Conservation (phyloP, 2,113 vertebrate species). For the Xiphophorus couchianus region DNA sequence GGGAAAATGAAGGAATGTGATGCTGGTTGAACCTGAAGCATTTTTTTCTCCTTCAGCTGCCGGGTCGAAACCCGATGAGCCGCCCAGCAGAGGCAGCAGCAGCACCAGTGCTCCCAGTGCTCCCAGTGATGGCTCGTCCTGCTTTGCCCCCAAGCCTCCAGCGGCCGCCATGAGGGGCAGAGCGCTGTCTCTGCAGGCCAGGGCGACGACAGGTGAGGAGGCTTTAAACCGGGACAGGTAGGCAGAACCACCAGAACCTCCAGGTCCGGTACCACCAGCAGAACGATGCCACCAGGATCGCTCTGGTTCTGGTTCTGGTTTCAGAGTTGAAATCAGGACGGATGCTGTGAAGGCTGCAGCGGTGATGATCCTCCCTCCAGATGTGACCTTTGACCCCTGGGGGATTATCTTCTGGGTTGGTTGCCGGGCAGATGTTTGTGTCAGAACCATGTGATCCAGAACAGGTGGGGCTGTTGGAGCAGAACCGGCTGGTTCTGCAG, state of each 20-base stretch:
- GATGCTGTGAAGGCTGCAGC: background rate
- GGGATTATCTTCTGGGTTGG: background rate
- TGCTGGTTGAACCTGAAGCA: background rate
- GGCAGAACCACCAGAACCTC: too few relatives aligned
- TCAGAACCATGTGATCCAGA: background rate
- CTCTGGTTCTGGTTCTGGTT: too few relatives aligned
- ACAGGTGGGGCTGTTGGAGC: too few relatives aligned
- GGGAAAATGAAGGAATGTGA: too few relatives aligned
- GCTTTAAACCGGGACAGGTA: too few relatives aligned
- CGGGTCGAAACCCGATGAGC: conserved; percentile 39
- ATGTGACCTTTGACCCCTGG: background rate
- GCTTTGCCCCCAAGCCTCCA: conserved; percentile 23
- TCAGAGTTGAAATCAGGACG: too few relatives aligned
- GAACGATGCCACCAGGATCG: too few relatives aligned
- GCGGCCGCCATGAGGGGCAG: conserved; percentile 38
- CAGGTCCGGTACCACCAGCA: too few relatives aligned
- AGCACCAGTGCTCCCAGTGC: conserved; percentile 7
- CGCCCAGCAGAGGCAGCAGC: conserved; percentile 26
- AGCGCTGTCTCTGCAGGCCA: conserved; percentile 56
- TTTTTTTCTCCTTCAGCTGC: background rate
- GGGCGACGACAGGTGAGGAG: conserved; percentile 48
- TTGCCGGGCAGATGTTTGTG: too few relatives aligned
- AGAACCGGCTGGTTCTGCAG: too few relatives aligned
- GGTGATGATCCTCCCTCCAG: background rate
- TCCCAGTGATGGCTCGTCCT: background rate